A percentile compares a stretch with the other conserved stretches of the same genome.
Evolutionary conservation across 2,113 vertebrate species (phyloP).

Genomic region (Penelope pileata): DNA sequence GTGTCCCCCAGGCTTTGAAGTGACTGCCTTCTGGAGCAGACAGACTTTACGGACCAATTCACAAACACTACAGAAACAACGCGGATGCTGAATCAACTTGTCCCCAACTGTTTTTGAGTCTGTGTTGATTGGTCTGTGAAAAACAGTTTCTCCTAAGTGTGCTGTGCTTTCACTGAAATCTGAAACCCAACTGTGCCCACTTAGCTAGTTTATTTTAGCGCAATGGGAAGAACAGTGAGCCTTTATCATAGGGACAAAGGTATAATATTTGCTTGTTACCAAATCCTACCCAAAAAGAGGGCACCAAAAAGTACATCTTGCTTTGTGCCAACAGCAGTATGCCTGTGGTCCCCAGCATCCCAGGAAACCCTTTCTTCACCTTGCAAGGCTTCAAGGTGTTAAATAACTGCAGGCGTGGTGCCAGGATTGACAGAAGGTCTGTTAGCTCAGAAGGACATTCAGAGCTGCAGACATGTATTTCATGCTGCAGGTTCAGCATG

Average conservation of each 20-base stretch:
- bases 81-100: background rate
- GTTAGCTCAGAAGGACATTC: background rate
- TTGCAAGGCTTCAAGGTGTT: background rate
- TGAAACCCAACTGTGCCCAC: background rate
- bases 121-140: background rate
- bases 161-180: conserved; percentile 20
- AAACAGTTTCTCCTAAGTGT: conserved; percentile 23
- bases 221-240: conserved; percentile 24
- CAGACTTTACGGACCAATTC: background rate
- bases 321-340: background rate
- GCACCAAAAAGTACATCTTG: background rate
- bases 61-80: background rate
- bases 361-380: background rate
- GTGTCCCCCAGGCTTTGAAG: background rate
- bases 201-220: background rate
- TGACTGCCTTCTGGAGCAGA: background rate
- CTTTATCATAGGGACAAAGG: conserved; percentile 45
- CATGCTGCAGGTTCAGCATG: rapidly evolving
- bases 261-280: conserved; percentile 43
- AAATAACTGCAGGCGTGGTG: background rate
- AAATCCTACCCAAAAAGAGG: conserved; percentile 35
- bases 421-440: background rate
- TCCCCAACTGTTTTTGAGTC: background rate
- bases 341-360: background rate
- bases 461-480: background rate